These are phyloP conservation scores for Lasioglossum pauxillum DNA, from an alignment of 2,888 invertebrate species.

Conservation along the genomic window DNA sequence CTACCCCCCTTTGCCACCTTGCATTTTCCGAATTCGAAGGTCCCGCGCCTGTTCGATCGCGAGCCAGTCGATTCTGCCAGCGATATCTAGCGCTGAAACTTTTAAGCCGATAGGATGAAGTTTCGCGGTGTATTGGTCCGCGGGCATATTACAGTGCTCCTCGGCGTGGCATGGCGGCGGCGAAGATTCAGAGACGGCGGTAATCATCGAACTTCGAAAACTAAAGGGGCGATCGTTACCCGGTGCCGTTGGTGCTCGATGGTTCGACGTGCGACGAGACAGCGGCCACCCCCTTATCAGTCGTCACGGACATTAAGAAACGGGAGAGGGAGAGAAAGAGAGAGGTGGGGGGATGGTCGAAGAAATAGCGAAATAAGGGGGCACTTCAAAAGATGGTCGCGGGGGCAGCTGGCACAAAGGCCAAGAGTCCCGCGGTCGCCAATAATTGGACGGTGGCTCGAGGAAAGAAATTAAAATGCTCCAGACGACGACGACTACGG, in stretches of 20 bases:
- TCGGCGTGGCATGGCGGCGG: neutral
- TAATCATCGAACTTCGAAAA: slow-evolving; percentile 60
- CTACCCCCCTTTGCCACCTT: too few relatives aligned
- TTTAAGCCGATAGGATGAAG: slow-evolving; percentile 19
- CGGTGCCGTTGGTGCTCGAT: neutral
- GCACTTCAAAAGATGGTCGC: slow-evolving; percentile 59
- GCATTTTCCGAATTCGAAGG: neutral
- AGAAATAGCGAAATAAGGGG: slow-evolving; percentile 47
- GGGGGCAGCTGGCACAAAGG: slow-evolving; percentile 37
- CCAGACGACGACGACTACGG: slow-evolving; percentile 56
- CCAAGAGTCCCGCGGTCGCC: slow-evolving; percentile 55
- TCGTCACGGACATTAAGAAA: slow-evolving; percentile 36
- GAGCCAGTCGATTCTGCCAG: neutral
- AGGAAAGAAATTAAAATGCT: slow-evolving; percentile 64
- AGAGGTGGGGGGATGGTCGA: neutral
- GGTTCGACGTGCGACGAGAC: slow-evolving; percentile 38
- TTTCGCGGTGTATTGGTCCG: slow-evolving; percentile 32
- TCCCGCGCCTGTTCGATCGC: neutral
- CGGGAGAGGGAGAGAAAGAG: neutral
- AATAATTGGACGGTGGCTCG: slow-evolving; percentile 66
- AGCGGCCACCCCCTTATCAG: slow-evolving; percentile 37
- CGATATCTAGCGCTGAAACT: slow-evolving; percentile 2
- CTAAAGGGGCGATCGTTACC: slow-evolving; percentile 57
- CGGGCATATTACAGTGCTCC: slow-evolving; percentile 17
- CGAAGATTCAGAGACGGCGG: slow-evolving; percentile 30